Conservation (phyloP, 2,113 vertebrate species). For the Pogonocichla stellata region DNA sequence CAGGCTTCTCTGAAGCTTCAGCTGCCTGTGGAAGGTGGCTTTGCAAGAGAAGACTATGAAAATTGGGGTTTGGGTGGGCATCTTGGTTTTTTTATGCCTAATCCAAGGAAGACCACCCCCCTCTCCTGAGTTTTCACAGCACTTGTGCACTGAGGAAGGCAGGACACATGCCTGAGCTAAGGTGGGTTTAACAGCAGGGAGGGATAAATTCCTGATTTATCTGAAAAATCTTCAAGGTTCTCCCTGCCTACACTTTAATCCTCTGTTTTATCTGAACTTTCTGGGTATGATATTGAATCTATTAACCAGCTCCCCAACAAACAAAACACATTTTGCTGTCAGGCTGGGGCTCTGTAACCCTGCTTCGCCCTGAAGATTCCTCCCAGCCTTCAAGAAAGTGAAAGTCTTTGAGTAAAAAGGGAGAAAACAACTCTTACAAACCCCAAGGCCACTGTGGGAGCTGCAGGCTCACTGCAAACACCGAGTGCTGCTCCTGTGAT, state of each 20-base stretch:
- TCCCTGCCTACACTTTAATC: neutral
- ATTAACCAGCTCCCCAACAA: neutral
- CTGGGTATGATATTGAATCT: neutral
- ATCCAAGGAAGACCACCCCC: neutral
- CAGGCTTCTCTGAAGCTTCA: neutral
- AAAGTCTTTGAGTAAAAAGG: neutral
- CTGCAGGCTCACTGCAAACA: neutral
- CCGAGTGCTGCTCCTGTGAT: neutral
- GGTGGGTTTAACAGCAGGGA: neutral
- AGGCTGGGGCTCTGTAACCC: neutral
- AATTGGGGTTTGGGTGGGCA: accelerated
- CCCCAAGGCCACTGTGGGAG: neutral
- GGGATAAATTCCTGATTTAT: neutral
- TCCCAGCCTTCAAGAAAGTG: neutral
- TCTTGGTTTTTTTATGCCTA: neutral
- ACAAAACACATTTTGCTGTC: neutral
- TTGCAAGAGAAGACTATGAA: neutral
- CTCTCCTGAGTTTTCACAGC: neutral
- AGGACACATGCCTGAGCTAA: neutral
- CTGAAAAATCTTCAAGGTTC: neutral
- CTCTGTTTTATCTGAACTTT: neutral
- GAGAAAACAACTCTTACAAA: neutral
- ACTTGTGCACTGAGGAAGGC: neutral
- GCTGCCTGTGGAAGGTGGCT: neutral
- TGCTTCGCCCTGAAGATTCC: neutral